Evolutionary conservation across 2,888 invertebrate genomes (phyloP), one percentile per base, ranked within the genome.

Genomic region (Tachina lurida): DNA sequence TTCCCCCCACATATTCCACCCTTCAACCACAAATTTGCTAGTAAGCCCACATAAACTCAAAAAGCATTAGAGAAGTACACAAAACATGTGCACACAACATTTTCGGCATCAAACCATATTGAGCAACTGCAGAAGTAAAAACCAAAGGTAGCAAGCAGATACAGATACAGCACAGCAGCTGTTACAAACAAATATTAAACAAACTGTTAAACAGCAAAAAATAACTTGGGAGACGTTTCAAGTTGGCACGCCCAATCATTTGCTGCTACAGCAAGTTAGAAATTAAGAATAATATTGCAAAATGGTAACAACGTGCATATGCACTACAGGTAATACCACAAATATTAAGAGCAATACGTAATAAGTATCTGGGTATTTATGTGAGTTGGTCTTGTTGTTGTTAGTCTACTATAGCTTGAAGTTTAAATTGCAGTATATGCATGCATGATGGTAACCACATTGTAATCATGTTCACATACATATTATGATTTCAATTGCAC

Each of bases 161-260:
- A 31, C 22, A 22, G 22, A n/a, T 3, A 31, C 31, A 56, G 17
- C 75, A 79, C 39, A 79, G 63, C 84, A 74, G 80, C 76, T 84
- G 87, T 39, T 77, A 31, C 12, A 77, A 67, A 19, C 17, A 22
- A 56, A 41, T 54, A 68, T n/a, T 65, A 60, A 52, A 12, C 52
- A 56, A 68, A 31, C 31, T 31, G 31, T 31, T 31, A 31, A 63
- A 41, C 58, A 62, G 39, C 65, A 10, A 47, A 17, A 80, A 41
- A 56, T 45, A 79, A 75, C 68, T 43, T 13, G 45, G 39, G 41
- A 60, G 73, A 70, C 56, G 52, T 76, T 79, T 78, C 39, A 80
- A 74, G 71, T 70, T 79, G 83, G 68, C 87, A 87, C 88, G 87
- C 88, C 87, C 86, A 87, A 75, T 84, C 76, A 86, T 88, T 87